phyloP scores from a whole-genome alignment of 2,797 vertebrate species.

The Oreochromis mossambicus region DNA sequence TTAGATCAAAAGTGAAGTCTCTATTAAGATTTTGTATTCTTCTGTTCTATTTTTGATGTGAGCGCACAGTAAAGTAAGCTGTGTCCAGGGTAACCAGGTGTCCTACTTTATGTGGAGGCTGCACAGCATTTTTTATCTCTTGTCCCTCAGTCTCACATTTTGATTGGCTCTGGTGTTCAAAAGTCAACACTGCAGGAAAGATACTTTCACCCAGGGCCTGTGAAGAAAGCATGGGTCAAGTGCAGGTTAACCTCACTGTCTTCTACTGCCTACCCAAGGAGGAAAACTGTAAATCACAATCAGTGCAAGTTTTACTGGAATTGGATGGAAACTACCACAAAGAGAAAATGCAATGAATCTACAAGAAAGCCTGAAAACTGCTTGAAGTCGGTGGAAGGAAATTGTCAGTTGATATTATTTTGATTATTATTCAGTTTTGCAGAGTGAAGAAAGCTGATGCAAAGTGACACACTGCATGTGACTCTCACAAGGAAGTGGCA shows the following conservation, averaged over 20 bases:
- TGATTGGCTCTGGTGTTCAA: neutral
- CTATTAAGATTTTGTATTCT: neutral
- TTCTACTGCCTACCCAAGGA: neutral
- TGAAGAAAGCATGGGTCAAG: fast-evolving
- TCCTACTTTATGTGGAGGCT: neutral
- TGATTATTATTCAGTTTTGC: neutral
- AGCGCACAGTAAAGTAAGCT: neutral
- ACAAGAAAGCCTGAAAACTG: neutral
- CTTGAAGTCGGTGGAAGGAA: neutral
- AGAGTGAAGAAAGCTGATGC: neutral
- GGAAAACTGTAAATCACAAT: neutral
- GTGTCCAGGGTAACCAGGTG: neutral
- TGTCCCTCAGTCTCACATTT: neutral
- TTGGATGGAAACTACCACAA: neutral
- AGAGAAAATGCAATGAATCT: neutral
- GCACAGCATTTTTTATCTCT: neutral
- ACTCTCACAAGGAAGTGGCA: neutral
- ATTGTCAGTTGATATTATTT: neutral
- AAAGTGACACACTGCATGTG: neutral
- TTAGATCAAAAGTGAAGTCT: neutral
- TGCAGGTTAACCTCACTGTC: neutral
- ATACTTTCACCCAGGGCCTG: neutral
- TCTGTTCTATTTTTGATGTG: neutral
- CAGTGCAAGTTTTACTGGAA: neutral
- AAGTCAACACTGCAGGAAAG: neutral